phyloP scores from a whole-genome alignment of 2,797 vertebrate genomes.

The Pelodytes ibericus region DNA sequence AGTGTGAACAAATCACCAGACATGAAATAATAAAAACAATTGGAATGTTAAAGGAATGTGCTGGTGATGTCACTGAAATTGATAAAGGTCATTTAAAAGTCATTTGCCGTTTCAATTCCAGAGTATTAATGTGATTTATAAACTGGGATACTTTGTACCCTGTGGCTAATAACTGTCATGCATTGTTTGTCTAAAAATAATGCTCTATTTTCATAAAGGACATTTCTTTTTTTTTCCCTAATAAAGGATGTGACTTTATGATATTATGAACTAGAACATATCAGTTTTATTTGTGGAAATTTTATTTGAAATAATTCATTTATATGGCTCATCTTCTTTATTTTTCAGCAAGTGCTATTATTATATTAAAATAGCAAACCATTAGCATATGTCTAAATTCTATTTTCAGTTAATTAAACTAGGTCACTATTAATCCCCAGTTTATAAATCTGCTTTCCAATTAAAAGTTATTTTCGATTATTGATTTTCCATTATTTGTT shows the following conservation, averaged over 20 bases:
- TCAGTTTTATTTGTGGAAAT: constrained; percentile 12
- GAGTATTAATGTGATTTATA: constrained; percentile 40
- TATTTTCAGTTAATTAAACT: too few relatives aligned
- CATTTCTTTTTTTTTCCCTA: constrained; percentile 2
- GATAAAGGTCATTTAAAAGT: constrained; percentile 49
- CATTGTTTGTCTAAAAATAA: constrained; percentile 41
- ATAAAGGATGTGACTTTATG: constrained; percentile 22
- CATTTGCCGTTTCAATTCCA: constrained; percentile 25
- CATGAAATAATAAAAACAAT: constrained; percentile 38
- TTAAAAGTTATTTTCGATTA: too few relatives aligned
- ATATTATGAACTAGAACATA: constrained; percentile 11
- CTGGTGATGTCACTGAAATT: constrained; percentile 16
- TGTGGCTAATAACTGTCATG: constrained; percentile 37
- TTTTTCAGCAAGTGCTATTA: not conserved
- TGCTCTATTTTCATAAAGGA: constrained; percentile 18
- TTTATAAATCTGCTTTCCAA: too few relatives aligned
- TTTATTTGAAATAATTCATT: constrained; percentile 15
- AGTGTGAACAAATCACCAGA: constrained; percentile 23
- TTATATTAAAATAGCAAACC: constrained; percentile 1
- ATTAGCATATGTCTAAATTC: constrained; percentile 10
- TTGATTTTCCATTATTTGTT: too few relatives aligned
- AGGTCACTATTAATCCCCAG: too few relatives aligned
- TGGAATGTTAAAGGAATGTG: constrained; percentile 10
- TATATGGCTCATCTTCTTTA: too few relatives aligned
- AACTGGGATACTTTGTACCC: constrained; percentile 27